A percentile compares a stretch with the other conserved stretches of the same genome.
Conservation (phyloP, 2,888 invertebrate genomes). For the Acanthosepion pharaonis region DNA sequence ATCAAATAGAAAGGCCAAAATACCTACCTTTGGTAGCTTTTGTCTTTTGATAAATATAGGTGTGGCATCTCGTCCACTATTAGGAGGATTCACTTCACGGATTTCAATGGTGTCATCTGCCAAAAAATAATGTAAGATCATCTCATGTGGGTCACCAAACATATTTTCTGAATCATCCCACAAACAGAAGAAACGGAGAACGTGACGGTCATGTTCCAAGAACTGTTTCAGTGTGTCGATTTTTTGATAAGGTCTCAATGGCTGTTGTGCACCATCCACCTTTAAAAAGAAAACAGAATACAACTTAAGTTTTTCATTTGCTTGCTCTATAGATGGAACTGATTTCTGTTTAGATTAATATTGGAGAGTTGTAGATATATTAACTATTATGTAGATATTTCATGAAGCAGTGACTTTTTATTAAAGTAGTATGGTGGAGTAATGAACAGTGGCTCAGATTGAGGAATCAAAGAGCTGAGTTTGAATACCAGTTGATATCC, state of each 20-base stretch:
- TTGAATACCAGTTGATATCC: no score
- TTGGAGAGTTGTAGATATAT: no score
- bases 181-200: slow-evolving; percentile 86
- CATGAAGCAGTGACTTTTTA: background rate
- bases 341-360: background rate
- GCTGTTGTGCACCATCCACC: slow-evolving; percentile 75
- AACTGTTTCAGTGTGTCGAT: slow-evolving; percentile 83
- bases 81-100: slow-evolving; percentile 81
- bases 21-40: slow-evolving; percentile 84
- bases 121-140: slow-evolving; percentile 88
- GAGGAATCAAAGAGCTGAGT: no score
- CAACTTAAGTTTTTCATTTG: background rate
- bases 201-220: slow-evolving; percentile 84
- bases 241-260: slow-evolving; percentile 74
- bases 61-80: slow-evolving; percentile 83
- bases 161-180: slow-evolving; percentile 90
- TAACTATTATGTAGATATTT: background rate
- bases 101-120: slow-evolving; percentile 93
- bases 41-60: slow-evolving; percentile 84
- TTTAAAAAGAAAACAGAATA: slow-evolving; percentile 49
- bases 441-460: no score
- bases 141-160: slow-evolving; percentile 84
- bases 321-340: background rate
- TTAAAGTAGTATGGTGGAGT: no score
- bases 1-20: slow-evolving; percentile 51